Conservation (phyloP, 2,888 invertebrate species). For the Protonemura montana region DNA sequence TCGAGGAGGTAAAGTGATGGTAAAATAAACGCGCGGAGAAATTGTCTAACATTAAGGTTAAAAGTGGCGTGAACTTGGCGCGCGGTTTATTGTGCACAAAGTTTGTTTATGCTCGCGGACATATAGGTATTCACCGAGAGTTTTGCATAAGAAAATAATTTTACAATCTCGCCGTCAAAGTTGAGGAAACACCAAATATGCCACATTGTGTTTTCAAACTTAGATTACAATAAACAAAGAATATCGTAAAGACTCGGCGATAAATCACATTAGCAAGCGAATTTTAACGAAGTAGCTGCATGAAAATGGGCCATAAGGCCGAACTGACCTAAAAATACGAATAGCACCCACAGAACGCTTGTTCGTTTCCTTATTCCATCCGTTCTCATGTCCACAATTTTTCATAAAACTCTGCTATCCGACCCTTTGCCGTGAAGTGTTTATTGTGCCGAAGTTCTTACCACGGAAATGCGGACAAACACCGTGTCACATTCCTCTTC, state of each 20-base stretch:
- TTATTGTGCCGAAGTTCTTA: too few species aligned
- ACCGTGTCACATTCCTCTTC: too few species aligned
- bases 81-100: background rate
- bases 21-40: constrained; percentile 8
- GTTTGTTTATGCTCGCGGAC: background rate
- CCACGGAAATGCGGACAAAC: too few species aligned
- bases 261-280: background rate
- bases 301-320: too few species aligned
- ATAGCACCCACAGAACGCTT: too few species aligned
- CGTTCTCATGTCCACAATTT: too few species aligned
- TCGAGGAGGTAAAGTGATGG: background rate
- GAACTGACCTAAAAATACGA: too few species aligned
- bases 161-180: background rate
- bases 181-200: background rate
- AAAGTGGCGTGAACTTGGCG: constrained; percentile 16
- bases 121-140: background rate
- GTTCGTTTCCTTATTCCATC: too few species aligned
- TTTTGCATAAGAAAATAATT: background rate
- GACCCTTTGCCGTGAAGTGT: too few species aligned
- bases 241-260: background rate
- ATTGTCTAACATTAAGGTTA: background rate
- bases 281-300: too few species aligned
- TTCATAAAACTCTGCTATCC: too few species aligned
- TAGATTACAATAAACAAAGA: background rate
- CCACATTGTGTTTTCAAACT: background rate